Percentiles rank a stretch among this genome's conserved stretches.
Evolutionary conservation across 2,113 vertebrate species (phyloP).

Genomic region (Micronycteris hirsuta): DNA sequence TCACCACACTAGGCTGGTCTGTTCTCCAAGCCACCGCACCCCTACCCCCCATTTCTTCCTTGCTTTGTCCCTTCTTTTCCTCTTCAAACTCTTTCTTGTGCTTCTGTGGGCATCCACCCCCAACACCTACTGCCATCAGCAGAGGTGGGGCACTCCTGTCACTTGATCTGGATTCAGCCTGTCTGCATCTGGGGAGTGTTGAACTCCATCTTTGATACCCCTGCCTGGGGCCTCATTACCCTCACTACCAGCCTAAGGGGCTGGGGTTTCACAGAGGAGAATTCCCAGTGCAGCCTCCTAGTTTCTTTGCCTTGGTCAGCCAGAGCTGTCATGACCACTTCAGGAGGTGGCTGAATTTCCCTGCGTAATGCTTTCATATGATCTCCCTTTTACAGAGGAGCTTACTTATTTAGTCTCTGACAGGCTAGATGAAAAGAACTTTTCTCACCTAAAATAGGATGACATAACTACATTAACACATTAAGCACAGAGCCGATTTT

Average conservation of each 20-base stretch:
- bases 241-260: background rate
- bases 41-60: background rate
- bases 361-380: rapidly evolving
- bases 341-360: background rate
- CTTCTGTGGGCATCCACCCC: background rate
- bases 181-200: background rate
- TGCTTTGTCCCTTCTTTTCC: background rate
- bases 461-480: background rate
- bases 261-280: background rate
- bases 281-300: background rate
- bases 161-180: background rate
- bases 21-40: background rate
- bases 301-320: background rate
- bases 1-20: background rate
- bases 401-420: background rate
- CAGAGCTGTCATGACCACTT: background rate
- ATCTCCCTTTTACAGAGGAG: background rate
- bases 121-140: background rate
- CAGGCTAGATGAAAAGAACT: background rate
- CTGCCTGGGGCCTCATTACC: background rate
- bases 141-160: background rate
- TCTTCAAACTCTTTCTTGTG: background rate
- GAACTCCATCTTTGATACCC: too few species aligned
- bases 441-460: background rate
- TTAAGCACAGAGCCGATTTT: too few species aligned